Evolutionary conservation across 2,797 vertebrate species (phyloP), one percentile per base, ranked within the genome.

Genomic region (Phylloscopus collybita): DNA sequence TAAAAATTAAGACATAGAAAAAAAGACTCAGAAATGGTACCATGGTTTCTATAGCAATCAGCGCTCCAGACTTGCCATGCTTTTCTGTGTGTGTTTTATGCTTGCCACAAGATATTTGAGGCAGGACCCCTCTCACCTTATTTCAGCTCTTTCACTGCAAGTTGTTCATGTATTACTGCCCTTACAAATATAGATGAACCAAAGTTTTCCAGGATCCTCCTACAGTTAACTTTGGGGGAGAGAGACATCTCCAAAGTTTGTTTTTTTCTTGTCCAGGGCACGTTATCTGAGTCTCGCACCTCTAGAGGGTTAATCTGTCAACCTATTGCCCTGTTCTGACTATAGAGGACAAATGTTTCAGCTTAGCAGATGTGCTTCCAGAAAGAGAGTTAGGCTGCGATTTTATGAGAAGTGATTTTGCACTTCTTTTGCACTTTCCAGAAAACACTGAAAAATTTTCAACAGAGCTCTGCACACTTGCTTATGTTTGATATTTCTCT

Each of bases 11-110:
- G 34, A 38, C 45, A 22, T 6, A 36, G 44, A 57, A 50, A 66
- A 61, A 86, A 92, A 69, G 16, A 16, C 21, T n/a, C 5, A 44
- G 47, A 81, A 83, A 72, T 65, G 18, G 11, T 50, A 50, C 42
- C 70, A 2, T 54, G 59, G 51, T 91, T 96, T 92, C 86, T 95
- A 25, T 57, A 94, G 75, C 57, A 90, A 82, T 74, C 72, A 51
- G 30, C 44, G 53, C 45, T 85, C 19, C 50, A 80, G 32, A 32
- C 13, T 75, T 4, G 1, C 34, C 0, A 2, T 62, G 36, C 18
- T 14, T 69, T 88, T 85, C 56, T 73, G 6, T 51, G 11, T 61
- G 47, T 49, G 53, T 42, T 92, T 72, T 83, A 19, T 79, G 54
- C 59, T 54, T 88, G 18, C 59, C 1, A 2, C 38, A 50, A 83